These are phyloP conservation scores for Gouania willdenowi DNA, from an alignment of 2,797 vertebrate genomes.

Conservation along the genomic window DNA sequence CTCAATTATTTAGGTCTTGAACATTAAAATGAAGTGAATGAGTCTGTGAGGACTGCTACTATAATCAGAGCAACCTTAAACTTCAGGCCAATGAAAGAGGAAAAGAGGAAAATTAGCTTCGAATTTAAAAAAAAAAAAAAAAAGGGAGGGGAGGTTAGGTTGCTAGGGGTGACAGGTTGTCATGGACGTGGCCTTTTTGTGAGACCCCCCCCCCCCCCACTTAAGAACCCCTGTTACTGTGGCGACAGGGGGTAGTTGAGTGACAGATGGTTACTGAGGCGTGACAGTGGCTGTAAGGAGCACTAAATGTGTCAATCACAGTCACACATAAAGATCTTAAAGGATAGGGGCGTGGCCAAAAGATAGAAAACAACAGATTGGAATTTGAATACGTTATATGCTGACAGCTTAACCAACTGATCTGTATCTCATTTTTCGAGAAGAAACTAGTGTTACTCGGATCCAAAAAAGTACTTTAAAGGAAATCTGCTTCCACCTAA, in stretches of 20 bases:
- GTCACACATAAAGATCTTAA: conserved; percentile 51
- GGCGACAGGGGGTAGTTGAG: conserved; percentile 47
- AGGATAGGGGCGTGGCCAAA: conserved; percentile 17
- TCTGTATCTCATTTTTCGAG: too few species aligned
- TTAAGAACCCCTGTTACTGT: conserved; percentile 48
- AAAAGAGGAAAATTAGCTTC: conserved; percentile 3
- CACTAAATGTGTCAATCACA: conserved; percentile 58
- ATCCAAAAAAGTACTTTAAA: too few species aligned
- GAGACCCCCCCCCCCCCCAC: conserved; percentile 10
- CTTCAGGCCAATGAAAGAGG: background rate
- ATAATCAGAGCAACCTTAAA: background rate
- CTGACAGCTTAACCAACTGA: too few species aligned
- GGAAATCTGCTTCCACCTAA: too few species aligned
- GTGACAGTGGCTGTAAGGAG: conserved; percentile 47
- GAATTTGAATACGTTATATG: too few species aligned
- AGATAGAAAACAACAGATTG: conserved; percentile 16
- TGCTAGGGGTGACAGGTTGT: conserved; percentile 48
- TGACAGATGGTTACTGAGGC: conserved; percentile 62
- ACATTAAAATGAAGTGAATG: conserved; percentile 1
- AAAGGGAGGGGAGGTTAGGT: conserved; percentile 31
- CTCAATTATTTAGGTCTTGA: conserved; percentile 12
- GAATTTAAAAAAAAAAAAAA: too few species aligned
- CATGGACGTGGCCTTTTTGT: conserved; percentile 47
- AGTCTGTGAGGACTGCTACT: background rate
- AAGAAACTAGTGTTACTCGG: too few species aligned